Percentiles rank a stretch among this genome's conserved stretches.
Evolutionary conservation across 2,797 vertebrate genomes (phyloP).

Genomic region (Cynopterus sphinx): DNA sequence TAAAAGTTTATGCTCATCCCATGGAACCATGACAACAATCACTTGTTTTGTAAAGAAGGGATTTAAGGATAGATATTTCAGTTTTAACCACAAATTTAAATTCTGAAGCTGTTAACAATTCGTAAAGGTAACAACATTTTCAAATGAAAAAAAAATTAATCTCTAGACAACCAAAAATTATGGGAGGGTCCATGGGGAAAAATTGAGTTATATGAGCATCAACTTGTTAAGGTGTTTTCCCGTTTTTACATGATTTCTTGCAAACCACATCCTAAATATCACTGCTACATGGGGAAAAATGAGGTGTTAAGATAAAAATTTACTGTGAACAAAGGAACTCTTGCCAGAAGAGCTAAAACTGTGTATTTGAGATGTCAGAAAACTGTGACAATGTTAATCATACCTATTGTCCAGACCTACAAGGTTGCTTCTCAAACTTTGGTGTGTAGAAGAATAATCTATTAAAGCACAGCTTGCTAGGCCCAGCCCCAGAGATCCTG

Average conservation of each 20-base stretch:
- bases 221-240: neutral
- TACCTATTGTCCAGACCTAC: neutral
- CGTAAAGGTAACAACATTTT: constrained; percentile 23
- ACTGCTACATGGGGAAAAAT: constrained; percentile 48
- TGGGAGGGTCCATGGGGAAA: neutral
- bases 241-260: constrained; percentile 45
- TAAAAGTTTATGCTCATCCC: constrained; percentile 21
- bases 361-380: constrained; percentile 34
- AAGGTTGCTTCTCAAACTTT: neutral
- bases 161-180: neutral
- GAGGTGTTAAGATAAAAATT: constrained; percentile 66
- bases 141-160: constrained; percentile 50
- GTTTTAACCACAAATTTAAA: constrained; percentile 31
- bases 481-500: too few relatives aligned
- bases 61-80: constrained; percentile 50
- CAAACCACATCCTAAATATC: constrained; percentile 55
- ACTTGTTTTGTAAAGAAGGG: constrained; percentile 56
- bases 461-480: neutral
- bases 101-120: constrained; percentile 40
- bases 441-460: neutral
- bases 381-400: neutral
- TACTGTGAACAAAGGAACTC: constrained; percentile 45
- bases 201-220: neutral
- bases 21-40: constrained; percentile 41
- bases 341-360: constrained; percentile 40